A percentile compares a stretch with the other conserved stretches of the same genome.
phyloP scores from a whole-genome alignment of 2,888 invertebrate species.

The Anthoptus insignis region DNA sequence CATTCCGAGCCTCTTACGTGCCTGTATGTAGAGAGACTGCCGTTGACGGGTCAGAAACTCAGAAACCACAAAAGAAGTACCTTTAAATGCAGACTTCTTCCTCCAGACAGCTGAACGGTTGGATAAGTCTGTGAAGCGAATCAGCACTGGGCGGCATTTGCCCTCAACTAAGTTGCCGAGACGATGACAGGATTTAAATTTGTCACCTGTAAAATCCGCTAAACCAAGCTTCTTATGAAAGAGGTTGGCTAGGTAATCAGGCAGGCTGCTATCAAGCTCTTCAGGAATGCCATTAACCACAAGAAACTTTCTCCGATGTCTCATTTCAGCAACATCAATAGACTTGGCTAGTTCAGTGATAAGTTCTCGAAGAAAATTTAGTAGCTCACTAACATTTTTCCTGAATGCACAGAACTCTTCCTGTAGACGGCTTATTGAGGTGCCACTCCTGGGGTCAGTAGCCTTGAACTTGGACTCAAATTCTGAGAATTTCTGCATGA shows the following conservation, averaged over 20 bases:
- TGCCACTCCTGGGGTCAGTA: neutral
- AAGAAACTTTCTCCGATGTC: conserved; percentile 9
- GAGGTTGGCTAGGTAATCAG: neutral
- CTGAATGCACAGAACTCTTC: neutral
- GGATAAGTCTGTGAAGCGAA: neutral
- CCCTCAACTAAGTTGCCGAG: neutral
- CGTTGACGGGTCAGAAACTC: conserved; percentile 9
- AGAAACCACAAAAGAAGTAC: conserved; percentile 1
- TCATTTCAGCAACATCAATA: conserved; percentile 1
- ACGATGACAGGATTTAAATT: conserved; percentile 9
- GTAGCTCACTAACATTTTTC: neutral
- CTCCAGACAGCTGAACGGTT: neutral
- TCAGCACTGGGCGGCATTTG: neutral
- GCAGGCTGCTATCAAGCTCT: neutral
- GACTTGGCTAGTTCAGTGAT: neutral
- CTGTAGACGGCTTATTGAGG: neutral
- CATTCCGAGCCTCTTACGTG: neutral
- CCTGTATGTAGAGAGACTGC: neutral
- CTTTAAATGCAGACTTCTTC: conserved; percentile 4
- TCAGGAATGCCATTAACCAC: neutral
- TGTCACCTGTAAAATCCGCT: neutral
- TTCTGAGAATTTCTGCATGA: neutral
- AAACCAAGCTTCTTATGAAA: conserved; percentile 7
- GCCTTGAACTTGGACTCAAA: neutral
- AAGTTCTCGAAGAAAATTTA: neutral